These are phyloP conservation scores for Uromys caudimaculatus DNA, from an alignment of 2,797 vertebrate genomes.

Conservation along the genomic window DNA sequence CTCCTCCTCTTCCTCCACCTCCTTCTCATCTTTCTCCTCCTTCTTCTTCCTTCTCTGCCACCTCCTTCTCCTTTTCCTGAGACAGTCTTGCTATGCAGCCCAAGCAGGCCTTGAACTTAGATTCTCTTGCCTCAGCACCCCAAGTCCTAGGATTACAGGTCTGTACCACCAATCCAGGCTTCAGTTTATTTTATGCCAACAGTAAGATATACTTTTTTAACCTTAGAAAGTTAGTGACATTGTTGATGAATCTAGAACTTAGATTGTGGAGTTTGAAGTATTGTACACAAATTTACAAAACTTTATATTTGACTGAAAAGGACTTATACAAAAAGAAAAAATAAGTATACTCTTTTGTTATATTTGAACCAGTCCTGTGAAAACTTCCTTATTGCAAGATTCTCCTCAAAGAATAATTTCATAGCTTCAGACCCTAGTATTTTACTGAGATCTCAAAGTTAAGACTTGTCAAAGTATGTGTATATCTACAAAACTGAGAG, in stretches of 20 bases:
- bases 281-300: conserved; percentile 75
- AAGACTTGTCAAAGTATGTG: not conserved
- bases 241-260: conserved; percentile 46
- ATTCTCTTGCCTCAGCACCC: not conserved
- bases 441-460: conserved; percentile 9
- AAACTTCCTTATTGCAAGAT: accelerated
- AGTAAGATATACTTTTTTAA: conserved; percentile 53
- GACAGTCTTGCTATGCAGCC: not conserved
- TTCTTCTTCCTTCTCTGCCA: not conserved
- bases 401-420: not conserved
- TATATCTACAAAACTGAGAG: not conserved
- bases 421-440: not conserved
- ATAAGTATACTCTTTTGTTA: conserved; percentile 77
- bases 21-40: no score
- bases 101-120: not conserved
- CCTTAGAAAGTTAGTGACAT: conserved; percentile 56
- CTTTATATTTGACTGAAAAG: conserved; percentile 81
- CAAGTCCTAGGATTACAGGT: not conserved
- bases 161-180: not conserved
- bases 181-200: conserved; percentile 28
- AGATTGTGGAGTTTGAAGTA: conserved; percentile 78
- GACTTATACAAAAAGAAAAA: conserved; percentile 74
- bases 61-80: no score
- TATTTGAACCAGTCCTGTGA: not conserved
- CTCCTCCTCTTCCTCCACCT: no score